Base-by-base conservation (phyloP, 1,140 invertebrate species). In the Steinernema feltiae region DNA sequence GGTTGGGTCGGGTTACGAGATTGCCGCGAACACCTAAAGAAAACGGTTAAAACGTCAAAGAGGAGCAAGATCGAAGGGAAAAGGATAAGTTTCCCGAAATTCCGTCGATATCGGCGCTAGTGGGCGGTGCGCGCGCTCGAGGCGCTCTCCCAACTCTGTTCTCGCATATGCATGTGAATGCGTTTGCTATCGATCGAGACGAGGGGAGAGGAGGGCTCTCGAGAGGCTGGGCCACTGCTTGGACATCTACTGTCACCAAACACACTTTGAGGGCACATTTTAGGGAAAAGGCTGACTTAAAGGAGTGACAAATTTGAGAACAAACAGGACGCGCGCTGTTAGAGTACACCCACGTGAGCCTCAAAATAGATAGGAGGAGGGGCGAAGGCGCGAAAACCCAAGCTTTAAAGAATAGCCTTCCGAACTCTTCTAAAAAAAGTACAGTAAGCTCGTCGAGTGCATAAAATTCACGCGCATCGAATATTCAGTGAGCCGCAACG, bases 91-190 rank as follows among this genome's bases (percentile, higher is more conserved):
- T 46, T 46, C n/a, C 41, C n/a, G 41, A 46, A 46, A 46, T 63
- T 63, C 53, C 53, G 53, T 63, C 53, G 24, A 63, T 63, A 63
- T 63, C 53, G 53, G 7, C n/a, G n/a, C 35, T 41, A 21, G 53
- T 63, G 53, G 53, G 53, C 53, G 53, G 53, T 27, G 24, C 53
- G 24, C 53, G 53, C 7, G 53, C 53, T 21, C 53, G 53, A 63
- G 53, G 53, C 15, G 53, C 53, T 18, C 35, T 41, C 18, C 35
- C 35, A 41, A 41, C 7, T 41, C 35, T 18, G 12, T 63, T 63
- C 53, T 63, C 53, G 53, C 53, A 63, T 63, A 63, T 63, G 53
- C 53, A 63, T 63, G 53, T 63, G 53, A 63, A 63, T 63, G 53
- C 53, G 53, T 63, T 63, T 63, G 53, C 24, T 63, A 63, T 63